These are phyloP conservation scores for Mactromeris polynyma DNA, from an alignment of 2,888 invertebrate genomes.

Conservation along the genomic window DNA sequence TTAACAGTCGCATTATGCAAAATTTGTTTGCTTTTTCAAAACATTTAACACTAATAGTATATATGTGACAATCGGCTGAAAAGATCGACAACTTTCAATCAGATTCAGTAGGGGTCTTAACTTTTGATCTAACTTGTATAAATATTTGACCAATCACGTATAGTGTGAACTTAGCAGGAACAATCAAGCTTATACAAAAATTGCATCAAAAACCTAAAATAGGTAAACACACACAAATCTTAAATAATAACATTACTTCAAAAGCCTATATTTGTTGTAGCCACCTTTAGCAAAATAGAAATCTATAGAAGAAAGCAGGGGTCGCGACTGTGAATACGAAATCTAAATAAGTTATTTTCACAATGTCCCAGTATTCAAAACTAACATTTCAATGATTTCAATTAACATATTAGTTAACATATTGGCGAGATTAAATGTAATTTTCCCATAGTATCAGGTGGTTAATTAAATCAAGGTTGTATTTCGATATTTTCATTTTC, in stretches of 20 bases:
- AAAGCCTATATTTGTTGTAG: conserved; percentile 21
- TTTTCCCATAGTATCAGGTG: conserved; percentile 15
- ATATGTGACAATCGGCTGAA: background rate
- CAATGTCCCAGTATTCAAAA: conserved; percentile 2
- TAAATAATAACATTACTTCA: conserved; percentile 23
- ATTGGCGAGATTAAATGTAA: background rate
- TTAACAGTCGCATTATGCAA: background rate
- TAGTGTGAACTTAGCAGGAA: background rate
- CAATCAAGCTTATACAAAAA: conserved; percentile 1
- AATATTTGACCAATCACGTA: conserved; percentile 37
- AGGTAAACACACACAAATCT: background rate
- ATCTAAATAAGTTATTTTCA: conserved; percentile 16
- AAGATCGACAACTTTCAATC: background rate
- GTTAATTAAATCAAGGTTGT: background rate
- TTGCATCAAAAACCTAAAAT: conserved; percentile 21
- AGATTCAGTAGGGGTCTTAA: conserved; percentile 34
- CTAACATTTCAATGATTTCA: background rate
- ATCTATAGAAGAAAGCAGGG: background rate
- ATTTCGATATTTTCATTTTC: conserved; percentile 10
- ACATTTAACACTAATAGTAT: background rate
- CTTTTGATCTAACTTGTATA: conserved; percentile 27
- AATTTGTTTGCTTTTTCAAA: background rate
- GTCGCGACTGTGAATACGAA: background rate
- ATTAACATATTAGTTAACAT: conserved; percentile 21
- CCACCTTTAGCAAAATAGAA: conserved; percentile 3